phyloP scores from a whole-genome alignment of 2,888 invertebrate genomes.

The Sinelater perroti region DNA sequence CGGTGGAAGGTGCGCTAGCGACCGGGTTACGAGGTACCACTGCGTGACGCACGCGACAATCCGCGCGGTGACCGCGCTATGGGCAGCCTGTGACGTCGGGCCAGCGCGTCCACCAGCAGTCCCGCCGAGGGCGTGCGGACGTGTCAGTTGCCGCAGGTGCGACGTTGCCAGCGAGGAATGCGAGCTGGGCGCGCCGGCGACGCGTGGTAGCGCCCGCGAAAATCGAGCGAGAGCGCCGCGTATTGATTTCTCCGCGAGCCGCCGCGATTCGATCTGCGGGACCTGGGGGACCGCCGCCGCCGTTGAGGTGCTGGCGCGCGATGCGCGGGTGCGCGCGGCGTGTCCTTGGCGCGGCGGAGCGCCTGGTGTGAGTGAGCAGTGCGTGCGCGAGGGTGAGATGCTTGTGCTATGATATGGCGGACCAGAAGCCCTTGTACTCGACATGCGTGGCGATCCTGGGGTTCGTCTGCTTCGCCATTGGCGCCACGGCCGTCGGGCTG shows the following conservation, averaged over 20 bases:
- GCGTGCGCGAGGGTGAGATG: slow-evolving; percentile 55
- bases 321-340: slow-evolving; percentile 55
- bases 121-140: slow-evolving; percentile 31
- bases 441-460: slow-evolving; percentile 75
- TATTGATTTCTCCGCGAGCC: slow-evolving; percentile 51
- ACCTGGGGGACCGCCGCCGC: no score
- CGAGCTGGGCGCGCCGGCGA: slow-evolving; percentile 36
- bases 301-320: no score
- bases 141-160: slow-evolving; percentile 39
- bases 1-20: slow-evolving; percentile 20
- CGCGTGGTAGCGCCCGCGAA: slow-evolving; percentile 35
- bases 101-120: slow-evolving; percentile 20
- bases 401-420: slow-evolving; percentile 65
- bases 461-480: slow-evolving; percentile 82
- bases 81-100: slow-evolving; percentile 13
- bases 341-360: neutral
- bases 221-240: slow-evolving; percentile 36
- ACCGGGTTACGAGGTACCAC: slow-evolving; percentile 12
- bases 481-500: slow-evolving; percentile 83
- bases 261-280: slow-evolving; percentile 13
- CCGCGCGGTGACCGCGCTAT: neutral
- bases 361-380: slow-evolving; percentile 52
- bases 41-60: neutral
- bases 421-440: slow-evolving; percentile 73
- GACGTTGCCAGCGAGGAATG: slow-evolving; percentile 43